These are phyloP conservation scores for Sarcophaga rosellei DNA, from an alignment of 2,888 invertebrate species.

Conservation along the genomic window DNA sequence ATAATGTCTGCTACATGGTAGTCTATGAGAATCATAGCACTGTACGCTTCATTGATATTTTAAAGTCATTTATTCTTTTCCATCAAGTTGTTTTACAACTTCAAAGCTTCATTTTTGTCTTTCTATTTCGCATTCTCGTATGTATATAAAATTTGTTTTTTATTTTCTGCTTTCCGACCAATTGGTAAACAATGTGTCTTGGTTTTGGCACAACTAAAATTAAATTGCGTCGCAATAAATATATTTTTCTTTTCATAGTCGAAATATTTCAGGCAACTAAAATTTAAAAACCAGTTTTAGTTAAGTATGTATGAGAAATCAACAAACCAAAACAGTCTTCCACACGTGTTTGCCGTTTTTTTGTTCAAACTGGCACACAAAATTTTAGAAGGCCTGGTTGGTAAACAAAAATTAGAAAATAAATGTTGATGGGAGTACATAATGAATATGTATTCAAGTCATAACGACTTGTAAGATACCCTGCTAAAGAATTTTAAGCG, in stretches of 20 bases:
- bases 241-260: neutral
- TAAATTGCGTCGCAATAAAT: neutral
- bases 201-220: neutral
- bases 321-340: neutral
- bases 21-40: too few relatives aligned
- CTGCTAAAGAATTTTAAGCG: neutral
- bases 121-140: too few relatives aligned
- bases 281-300: conserved; percentile 1
- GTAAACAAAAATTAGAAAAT: conserved; percentile 17
- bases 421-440: neutral
- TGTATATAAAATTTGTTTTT: too few relatives aligned
- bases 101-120: too few relatives aligned
- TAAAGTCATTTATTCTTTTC: too few relatives aligned
- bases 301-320: neutral
- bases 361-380: neutral
- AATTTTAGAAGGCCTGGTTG: neutral
- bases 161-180: too few relatives aligned
- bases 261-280: neutral
- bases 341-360: conserved; percentile 3
- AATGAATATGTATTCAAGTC: neutral
- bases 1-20: too few relatives aligned
- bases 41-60: too few relatives aligned
- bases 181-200: too few relatives aligned
- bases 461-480: neutral
- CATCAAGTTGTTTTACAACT: too few relatives aligned